phyloP scores from a whole-genome alignment of 2,888 invertebrate genomes.

The Busseola fusca region DNA sequence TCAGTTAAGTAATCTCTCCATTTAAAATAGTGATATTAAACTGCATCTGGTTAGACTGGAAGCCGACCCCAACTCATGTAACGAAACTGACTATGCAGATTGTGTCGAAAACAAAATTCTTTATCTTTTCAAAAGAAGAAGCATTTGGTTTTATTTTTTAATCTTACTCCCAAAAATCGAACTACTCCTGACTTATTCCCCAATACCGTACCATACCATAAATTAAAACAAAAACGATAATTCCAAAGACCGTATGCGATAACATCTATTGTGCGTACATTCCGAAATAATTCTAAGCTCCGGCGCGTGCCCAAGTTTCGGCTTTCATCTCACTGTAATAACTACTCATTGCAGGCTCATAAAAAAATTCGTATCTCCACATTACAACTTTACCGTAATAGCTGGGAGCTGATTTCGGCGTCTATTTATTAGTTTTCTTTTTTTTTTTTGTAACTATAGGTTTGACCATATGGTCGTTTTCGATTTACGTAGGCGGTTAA shows the following conservation, averaged over 20 bases:
- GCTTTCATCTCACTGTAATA: conserved; percentile 63
- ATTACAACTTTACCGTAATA: conserved; percentile 64
- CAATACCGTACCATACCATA: conserved; percentile 38
- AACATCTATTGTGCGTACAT: conserved; percentile 63
- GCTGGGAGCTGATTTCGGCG: conserved; percentile 65
- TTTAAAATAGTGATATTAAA: too few species aligned
- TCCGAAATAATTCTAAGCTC: conserved; percentile 60
- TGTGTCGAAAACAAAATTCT: background rate
- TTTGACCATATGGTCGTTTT: conserved; percentile 62
- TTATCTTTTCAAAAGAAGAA: background rate
- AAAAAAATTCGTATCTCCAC: conserved; percentile 64
- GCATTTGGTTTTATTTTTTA: too few species aligned
- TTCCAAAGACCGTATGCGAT: conserved; percentile 49
- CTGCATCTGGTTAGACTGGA: too few species aligned
- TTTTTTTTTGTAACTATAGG: conserved; percentile 58
- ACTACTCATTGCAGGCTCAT: conserved; percentile 62
- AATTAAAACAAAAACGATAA: conserved; percentile 52
- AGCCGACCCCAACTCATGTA: too few species aligned
- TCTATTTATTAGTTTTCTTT: conserved; percentile 64
- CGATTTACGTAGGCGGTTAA: conserved; percentile 57
- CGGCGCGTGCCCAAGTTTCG: conserved; percentile 63
- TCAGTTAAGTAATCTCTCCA: too few species aligned
- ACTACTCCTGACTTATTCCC: conserved; percentile 9
- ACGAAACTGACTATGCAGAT: too few species aligned
- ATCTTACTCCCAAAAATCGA: background rate